A percentile compares a stretch with the other conserved stretches of the same genome.
Conservation (phyloP, 2,113 vertebrate species). For the Desmodus rotundus region DNA sequence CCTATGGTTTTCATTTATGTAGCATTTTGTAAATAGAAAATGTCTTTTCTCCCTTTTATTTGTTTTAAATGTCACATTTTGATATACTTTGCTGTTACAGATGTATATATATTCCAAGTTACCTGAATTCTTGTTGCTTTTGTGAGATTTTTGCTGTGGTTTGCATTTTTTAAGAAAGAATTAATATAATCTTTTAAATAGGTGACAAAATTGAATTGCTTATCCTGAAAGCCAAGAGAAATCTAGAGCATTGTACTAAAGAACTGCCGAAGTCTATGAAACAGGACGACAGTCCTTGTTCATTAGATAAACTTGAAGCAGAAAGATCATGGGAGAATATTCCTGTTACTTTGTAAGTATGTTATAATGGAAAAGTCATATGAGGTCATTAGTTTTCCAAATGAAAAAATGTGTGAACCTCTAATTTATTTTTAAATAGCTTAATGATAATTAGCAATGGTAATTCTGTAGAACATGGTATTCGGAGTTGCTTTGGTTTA, state of each 20-base stretch:
- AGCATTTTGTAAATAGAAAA: not conserved
- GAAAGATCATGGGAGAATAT: conserved; percentile 85
- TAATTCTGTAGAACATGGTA: not conserved
- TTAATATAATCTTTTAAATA: conserved; percentile 66
- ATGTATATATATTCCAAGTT: not conserved
- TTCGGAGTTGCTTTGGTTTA: conserved; percentile 20
- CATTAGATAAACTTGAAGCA: conserved; percentile 81
- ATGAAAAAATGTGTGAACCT: not conserved
- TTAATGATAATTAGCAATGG: not conserved
- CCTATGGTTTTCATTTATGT: not conserved
- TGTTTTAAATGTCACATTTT: conserved; percentile 6
- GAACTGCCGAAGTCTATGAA: conserved; percentile 34
- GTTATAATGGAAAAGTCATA: not conserved
- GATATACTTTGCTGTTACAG: not conserved
- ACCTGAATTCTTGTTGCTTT: conserved; percentile 11
- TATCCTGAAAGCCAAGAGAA: conserved; percentile 75
- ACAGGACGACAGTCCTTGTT: conserved; percentile 75
- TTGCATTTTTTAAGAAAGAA: not conserved
- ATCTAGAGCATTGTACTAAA: conserved; percentile 60
- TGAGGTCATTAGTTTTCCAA: not conserved
- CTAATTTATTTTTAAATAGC: not conserved
- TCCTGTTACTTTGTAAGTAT: conserved; percentile 81
- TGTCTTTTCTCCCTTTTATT: not conserved
- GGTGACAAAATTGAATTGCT: conserved; percentile 78
- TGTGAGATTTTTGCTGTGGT: conserved; percentile 20